Base-by-base conservation (phyloP, 2,113 vertebrate genomes). In the Vicugna pacos region DNA sequence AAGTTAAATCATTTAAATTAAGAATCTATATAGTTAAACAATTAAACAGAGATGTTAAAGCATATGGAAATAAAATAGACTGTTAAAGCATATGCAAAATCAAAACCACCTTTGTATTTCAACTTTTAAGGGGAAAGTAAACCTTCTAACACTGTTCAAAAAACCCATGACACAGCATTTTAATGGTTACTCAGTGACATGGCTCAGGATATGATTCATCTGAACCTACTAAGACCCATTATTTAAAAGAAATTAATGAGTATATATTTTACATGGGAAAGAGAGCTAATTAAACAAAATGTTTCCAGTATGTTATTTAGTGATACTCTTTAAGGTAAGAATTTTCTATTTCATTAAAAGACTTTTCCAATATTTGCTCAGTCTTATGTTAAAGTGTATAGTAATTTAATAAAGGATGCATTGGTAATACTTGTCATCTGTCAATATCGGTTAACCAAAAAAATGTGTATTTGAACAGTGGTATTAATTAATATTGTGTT, bases 141-240 rank as follows among this genome's bases (percentile, higher is more conserved):
- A 46, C 38, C 9, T n/a, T n/a, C 48, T 16, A 16, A 93, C 85
- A 82, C 89, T 70, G 19, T 54, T 42, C 0, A 42, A 91, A 75
- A 96, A 79, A 24, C 60, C n/a, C 42, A 77, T 58, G 42, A 86
- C 64, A 42, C 48, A 52, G 54, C 86, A 93, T 87, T 94, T 97
- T 94, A 95, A 75, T 83, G 93, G 62, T 93, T 81, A 84, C 93
- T 91, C 91, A 95, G 73, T 50, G 84, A 95, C 16, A 79, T 15
- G 96, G 84, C 97, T 98, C 94, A 98, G 92, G 94, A 96, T 86
- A 22, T 70, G 0, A 97, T 97, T 96, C 22, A 85, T 24, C 95
- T 98, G 84, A 97, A 50, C 52, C 75, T 97, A 73, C 92, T 90
- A 94, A 38, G 62, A 65, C 42, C 54, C 85, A 20, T 83, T 96